Base-by-base conservation (phyloP, 2,113 vertebrate species). In the Excalfactoria chinensis region DNA sequence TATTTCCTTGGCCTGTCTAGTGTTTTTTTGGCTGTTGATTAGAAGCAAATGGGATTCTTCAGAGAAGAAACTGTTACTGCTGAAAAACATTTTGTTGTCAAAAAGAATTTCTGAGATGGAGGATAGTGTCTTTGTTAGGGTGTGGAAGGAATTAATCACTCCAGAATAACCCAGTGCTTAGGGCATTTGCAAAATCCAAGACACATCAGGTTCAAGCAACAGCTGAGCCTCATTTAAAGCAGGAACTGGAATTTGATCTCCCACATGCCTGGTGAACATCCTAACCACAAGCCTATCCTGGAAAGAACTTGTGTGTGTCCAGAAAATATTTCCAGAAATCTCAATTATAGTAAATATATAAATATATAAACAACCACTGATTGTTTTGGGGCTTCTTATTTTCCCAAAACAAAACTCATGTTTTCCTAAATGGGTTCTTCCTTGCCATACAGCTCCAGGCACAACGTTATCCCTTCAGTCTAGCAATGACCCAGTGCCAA, bases 1-100 rank as follows among this genome's bases (percentile, higher is more conserved):
- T 66, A 88, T 90, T 93, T 89, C 90, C 85, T 78, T 64, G 49
- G 74, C 70, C 87, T 88, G 87, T 49, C 44, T 79, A 58, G 46
- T 9, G 6, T 49, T 26, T 67, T 16, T 34, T 32, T 37, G 90
- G 85, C 74, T 69, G 74, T 59, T 58, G 62, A n/a, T 43, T n/a
- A 37, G 88, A 80, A 74, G 67, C 6, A 63, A 74, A 12, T 13
- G 34, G 12, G 43, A 68, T 40, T 64, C 85, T 91, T 86, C 44
- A 59, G 32, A n/a, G 53, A 32, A 44, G 46, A 69, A 86, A 23
- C 13, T 43, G 22, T 32, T 48, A 37, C 21, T 82, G 51, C 25
- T 63, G 62, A 48, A 55, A 85, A 79, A 68, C 2, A 10, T 76
- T 77, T 72, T n/a, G 37, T 66, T 41, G 56, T 43, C 7, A 5